A percentile compares a stretch with the other conserved stretches of the same genome.
Evolutionary conservation across 2,888 invertebrate genomes (phyloP).

Genomic region (Cristatella mucedo): DNA sequence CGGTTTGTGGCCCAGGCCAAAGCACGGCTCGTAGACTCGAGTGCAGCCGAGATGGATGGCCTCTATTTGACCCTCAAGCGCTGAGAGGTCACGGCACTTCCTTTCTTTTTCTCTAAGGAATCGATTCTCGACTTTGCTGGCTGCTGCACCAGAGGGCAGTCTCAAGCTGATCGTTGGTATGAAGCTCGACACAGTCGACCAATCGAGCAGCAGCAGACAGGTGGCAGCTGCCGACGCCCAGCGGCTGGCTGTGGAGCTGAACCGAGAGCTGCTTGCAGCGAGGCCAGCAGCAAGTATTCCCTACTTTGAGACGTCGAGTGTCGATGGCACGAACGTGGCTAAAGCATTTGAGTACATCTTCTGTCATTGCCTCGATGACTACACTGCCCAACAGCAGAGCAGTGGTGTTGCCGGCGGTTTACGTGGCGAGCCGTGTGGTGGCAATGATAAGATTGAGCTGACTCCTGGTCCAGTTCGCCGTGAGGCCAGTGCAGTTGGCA

Average conservation of each 20-base stretch:
- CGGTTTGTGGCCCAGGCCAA: too few relatives aligned
- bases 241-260: conserved; percentile 24
- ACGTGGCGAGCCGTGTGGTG: too few relatives aligned
- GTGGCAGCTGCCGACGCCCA: conserved; percentile 13
- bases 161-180: conserved; percentile 31
- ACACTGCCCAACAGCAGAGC: too few relatives aligned
- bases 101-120: conserved; percentile 22
- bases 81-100: too few relatives aligned
- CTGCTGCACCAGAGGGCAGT: conserved; percentile 26
- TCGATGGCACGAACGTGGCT: conserved; percentile 24
- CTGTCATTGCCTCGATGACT: conserved; percentile 22
- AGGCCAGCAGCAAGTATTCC: conserved; percentile 16
- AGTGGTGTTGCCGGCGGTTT: too few relatives aligned
- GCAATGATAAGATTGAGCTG: too few relatives aligned
- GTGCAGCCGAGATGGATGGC: too few relatives aligned
- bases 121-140: conserved; percentile 27
- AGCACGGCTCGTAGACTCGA: too few relatives aligned
- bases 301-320: conserved; percentile 35
- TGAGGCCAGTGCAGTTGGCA: too few relatives aligned
- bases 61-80: too few relatives aligned
- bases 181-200: conserved; percentile 23
- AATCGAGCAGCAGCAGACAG: background rate
- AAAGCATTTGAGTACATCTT: conserved; percentile 33
- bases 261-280: conserved; percentile 11
- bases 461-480: too few relatives aligned